Conservation (phyloP, 2,888 invertebrate species). For the Oscheius sp. region DNA sequence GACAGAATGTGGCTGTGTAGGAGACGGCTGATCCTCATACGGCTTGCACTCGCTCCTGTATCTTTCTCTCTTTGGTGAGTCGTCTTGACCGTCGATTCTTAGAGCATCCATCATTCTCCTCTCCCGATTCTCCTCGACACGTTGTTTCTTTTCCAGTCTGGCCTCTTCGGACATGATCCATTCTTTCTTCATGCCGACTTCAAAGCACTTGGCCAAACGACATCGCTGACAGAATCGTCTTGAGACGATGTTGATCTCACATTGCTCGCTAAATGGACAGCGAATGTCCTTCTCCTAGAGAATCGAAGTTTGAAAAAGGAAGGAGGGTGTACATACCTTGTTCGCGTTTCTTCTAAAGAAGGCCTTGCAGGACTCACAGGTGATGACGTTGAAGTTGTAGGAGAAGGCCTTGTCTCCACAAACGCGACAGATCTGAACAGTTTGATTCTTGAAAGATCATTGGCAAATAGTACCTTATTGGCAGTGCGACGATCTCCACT, state of each 20-base stretch:
- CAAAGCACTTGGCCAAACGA: slow-evolving; percentile 89
- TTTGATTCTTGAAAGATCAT: background rate
- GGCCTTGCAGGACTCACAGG: slow-evolving; percentile 93
- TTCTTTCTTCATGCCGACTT: slow-evolving; percentile 71
- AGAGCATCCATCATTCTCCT: slow-evolving; percentile 40
- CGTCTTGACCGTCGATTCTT: slow-evolving; percentile 1
- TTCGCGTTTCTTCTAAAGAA: slow-evolving; percentile 94
- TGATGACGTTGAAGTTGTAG: slow-evolving; percentile 73
- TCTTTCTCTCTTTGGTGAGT: slow-evolving; percentile 12
- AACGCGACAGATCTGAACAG: slow-evolving; percentile 82
- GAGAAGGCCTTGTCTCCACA: slow-evolving; percentile 83
- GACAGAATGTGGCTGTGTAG: background rate
- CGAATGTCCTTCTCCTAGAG: slow-evolving; percentile 65
- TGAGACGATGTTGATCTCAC: slow-evolving; percentile 69
- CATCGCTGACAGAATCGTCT: slow-evolving; percentile 92
- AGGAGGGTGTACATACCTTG: slow-evolving; percentile 49
- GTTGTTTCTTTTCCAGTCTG: slow-evolving; percentile 68
- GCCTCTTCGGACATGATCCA: slow-evolving; percentile 73
- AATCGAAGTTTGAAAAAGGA: background rate
- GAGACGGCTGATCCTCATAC: slow-evolving; percentile 18
- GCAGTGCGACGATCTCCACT: slow-evolving; percentile 50
- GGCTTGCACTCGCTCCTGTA: slow-evolving; percentile 21
- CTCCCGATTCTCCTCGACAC: slow-evolving; percentile 71
- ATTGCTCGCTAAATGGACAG: slow-evolving; percentile 70
- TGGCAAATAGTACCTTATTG: slow-evolving; percentile 43